phyloP scores from a whole-genome alignment of 2,797 vertebrate species.

The Gambusia yucatana region DNA sequence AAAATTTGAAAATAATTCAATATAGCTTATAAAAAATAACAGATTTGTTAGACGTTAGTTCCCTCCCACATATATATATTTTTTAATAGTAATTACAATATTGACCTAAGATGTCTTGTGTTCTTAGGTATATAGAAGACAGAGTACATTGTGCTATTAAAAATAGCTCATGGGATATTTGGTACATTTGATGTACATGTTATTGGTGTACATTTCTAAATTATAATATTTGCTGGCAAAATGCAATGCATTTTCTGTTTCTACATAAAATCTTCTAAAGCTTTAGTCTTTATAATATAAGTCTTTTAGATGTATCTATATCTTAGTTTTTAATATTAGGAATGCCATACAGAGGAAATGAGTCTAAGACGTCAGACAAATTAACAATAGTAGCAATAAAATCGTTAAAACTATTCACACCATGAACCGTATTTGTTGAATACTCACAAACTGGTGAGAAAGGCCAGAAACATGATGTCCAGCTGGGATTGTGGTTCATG shows the following conservation, averaged over 20 bases:
- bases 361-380: background rate
- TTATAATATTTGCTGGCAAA: background rate
- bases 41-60: background rate
- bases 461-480: background rate
- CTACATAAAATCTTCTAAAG: background rate
- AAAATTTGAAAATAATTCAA: background rate
- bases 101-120: background rate
- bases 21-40: background rate
- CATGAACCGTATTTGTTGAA: background rate
- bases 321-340: background rate
- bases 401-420: background rate
- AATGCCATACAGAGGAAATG: background rate
- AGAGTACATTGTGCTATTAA: background rate
- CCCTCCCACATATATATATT: background rate
- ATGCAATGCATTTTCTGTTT: background rate
- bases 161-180: background rate
- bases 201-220: background rate
- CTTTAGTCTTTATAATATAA: background rate
- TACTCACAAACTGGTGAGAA: background rate
- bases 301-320: background rate
- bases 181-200: background rate
- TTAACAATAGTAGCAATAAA: background rate
- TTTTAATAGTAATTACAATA: background rate
- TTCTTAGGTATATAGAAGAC: background rate
- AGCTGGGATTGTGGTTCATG: background rate